These are phyloP conservation scores for Dendrocopos noguchii DNA, from an alignment of 2,113 vertebrate species.

Conservation along the genomic window DNA sequence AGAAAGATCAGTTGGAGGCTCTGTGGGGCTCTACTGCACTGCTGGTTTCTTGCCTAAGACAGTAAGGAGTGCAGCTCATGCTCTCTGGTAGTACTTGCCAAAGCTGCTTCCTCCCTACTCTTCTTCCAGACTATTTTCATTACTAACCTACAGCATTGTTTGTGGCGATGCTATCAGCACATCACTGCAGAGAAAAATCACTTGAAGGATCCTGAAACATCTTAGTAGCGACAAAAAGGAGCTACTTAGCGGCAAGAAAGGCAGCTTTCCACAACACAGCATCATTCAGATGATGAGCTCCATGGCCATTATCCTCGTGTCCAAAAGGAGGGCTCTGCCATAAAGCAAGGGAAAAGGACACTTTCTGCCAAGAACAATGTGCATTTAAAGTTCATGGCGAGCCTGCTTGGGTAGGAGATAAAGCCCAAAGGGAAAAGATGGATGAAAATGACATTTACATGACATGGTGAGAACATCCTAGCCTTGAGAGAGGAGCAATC, in stretches of 20 bases:
- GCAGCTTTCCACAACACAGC: neutral
- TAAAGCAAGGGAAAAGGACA: neutral
- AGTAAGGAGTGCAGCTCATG: neutral
- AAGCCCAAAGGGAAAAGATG: neutral
- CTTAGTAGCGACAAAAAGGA: neutral
- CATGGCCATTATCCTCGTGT: neutral
- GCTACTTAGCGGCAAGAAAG: neutral
- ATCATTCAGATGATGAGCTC: neutral
- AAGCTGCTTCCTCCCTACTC: neutral
- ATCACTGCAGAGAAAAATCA: neutral
- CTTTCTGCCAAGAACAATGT: neutral
- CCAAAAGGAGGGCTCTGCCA: slow-evolving; percentile 5
- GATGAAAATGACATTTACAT: slow-evolving; percentile 19
- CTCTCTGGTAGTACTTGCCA: too few species aligned
- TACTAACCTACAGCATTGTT: neutral
- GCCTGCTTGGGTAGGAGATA: neutral
- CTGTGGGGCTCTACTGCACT: neutral
- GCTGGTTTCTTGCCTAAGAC: slow-evolving; percentile 9
- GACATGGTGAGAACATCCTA: neutral
- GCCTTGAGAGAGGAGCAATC: neutral
- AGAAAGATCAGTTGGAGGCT: slow-evolving; percentile 42
- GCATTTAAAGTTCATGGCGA: neutral
- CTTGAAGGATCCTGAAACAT: neutral
- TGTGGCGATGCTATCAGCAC: neutral
- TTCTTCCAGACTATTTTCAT: neutral